Evolutionary conservation across 2,888 invertebrate genomes (phyloP).

Genomic region (Dolomedes plantarius): DNA sequence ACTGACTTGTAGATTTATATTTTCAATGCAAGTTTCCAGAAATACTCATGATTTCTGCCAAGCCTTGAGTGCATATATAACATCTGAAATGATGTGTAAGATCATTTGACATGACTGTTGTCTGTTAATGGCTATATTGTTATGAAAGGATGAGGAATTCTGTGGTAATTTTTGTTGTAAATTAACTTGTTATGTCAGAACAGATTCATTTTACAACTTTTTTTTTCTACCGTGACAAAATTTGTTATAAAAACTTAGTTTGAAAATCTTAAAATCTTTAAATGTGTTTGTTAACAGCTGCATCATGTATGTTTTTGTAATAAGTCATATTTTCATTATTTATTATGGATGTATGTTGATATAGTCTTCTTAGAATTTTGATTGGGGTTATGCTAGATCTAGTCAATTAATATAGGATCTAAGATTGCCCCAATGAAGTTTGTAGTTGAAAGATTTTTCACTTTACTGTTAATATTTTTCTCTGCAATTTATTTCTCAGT

Average conservation of each 20-base stretch:
- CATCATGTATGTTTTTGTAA: background rate
- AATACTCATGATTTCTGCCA: background rate
- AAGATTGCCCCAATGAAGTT: background rate
- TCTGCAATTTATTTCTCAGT: background rate
- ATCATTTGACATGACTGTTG: background rate
- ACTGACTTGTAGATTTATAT: background rate
- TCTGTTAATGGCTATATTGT: background rate
- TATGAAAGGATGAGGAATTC: background rate
- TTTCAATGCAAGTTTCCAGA: background rate
- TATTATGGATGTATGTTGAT: background rate
- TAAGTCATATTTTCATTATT: background rate
- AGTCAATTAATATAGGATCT: background rate
- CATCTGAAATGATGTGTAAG: background rate
- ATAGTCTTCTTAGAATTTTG: background rate
- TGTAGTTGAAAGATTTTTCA: background rate
- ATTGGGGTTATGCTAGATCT: conserved; percentile 2
- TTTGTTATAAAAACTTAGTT: background rate
- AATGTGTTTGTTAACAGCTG: too few relatives aligned
- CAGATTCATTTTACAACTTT: background rate
- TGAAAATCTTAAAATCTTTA: too few relatives aligned
- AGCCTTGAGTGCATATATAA: background rate
- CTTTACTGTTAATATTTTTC: background rate
- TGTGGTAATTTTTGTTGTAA: background rate
- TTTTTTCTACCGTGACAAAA: background rate
- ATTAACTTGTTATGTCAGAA: background rate